Conservation (phyloP, 1,140 invertebrate genomes). For the Brachionus sp. region DNA sequence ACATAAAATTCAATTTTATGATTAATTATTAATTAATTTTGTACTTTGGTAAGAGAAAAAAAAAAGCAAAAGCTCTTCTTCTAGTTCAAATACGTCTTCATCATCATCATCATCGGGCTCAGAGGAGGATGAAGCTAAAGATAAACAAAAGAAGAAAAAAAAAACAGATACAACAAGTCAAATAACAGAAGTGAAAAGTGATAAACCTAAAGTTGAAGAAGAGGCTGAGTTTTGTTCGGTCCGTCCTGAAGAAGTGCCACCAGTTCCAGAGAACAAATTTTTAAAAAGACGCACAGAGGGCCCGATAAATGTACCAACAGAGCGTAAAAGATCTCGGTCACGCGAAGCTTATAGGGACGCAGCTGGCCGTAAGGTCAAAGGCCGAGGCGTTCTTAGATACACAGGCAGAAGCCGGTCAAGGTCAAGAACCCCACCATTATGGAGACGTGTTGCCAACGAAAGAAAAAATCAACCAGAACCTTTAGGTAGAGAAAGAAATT, state of each 20-base stretch:
- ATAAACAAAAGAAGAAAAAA: background rate
- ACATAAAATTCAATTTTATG: too few species aligned
- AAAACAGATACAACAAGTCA: background rate
- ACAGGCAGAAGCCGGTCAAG: conserved; percentile 4
- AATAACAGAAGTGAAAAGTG: background rate
- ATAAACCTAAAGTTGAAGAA: background rate
- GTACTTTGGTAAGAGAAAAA: conserved; percentile 2
- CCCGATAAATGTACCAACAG: background rate
- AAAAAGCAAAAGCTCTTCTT: background rate
- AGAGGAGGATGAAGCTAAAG: background rate
- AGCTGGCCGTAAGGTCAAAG: conserved; percentile 41
- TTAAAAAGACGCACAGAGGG: background rate
- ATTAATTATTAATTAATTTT: background rate
- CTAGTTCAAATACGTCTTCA: background rate
- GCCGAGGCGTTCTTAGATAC: conserved; percentile 1
- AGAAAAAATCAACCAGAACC: background rate
- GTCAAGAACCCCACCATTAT: conserved; percentile 20
- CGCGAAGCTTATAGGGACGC: background rate
- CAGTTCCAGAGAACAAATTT: conserved; percentile 34
- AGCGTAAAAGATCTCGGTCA: background rate
- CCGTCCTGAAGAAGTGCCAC: conserved; percentile 24
- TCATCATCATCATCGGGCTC: background rate
- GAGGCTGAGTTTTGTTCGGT: background rate
- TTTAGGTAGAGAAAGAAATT: background rate
- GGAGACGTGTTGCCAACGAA: background rate